Percentiles rank a stretch among this genome's conserved stretches.
Evolutionary conservation across 2,888 invertebrate species (phyloP).

Genomic region (Oligia strigilis): DNA sequence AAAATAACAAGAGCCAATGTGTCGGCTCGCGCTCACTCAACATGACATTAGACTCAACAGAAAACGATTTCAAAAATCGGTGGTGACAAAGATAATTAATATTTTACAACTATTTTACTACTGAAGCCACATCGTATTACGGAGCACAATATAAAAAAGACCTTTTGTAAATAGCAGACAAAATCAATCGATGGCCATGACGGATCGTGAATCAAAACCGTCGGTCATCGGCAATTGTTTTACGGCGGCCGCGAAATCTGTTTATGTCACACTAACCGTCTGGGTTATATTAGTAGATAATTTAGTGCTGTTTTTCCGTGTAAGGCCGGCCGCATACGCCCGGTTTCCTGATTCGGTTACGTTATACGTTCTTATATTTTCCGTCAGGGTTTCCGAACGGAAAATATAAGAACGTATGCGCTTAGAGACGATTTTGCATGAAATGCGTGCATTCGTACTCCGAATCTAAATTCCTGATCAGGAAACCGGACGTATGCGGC

Average conservation of each 20-base stretch:
- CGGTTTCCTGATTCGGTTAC: too few species aligned
- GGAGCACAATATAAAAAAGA: slow-evolving; percentile 27
- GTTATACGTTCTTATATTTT: too few species aligned
- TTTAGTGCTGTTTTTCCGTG: neutral
- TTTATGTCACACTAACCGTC: slow-evolving; percentile 56
- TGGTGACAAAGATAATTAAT: neutral
- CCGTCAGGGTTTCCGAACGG: too few species aligned
- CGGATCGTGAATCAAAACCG: slow-evolving; percentile 69
- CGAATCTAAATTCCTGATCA: too few species aligned
- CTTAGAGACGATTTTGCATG: too few species aligned
- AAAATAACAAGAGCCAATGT: neutral
- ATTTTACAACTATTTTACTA: neutral
- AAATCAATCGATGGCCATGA: slow-evolving; percentile 58
- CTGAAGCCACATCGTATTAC: neutral
- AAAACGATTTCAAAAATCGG: neutral
- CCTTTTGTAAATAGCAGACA: slow-evolving; percentile 51
- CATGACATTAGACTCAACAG: neutral
- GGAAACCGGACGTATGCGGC: too few species aligned
- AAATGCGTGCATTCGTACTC: too few species aligned
- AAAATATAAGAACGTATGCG: too few species aligned
- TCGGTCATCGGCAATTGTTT: slow-evolving; percentile 66
- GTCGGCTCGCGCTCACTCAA: neutral
- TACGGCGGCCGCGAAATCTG: slow-evolving; percentile 65
- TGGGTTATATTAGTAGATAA: neutral
- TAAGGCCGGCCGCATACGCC: neutral